phyloP scores from a whole-genome alignment of 2,888 invertebrate species.

The Conops quadrifasciatus region DNA sequence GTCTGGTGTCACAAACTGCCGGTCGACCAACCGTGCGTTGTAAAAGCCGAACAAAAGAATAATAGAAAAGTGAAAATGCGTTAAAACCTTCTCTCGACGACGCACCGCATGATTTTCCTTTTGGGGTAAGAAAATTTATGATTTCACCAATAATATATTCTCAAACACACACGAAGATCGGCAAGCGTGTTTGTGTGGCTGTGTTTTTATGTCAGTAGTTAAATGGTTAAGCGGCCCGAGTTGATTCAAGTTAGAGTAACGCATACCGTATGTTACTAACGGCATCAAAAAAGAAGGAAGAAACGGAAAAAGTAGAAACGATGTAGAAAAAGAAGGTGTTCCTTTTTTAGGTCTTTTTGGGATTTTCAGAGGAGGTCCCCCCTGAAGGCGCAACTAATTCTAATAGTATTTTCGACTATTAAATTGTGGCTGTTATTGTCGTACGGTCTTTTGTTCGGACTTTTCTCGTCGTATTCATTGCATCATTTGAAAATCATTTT shows the following conservation, averaged over 20 bases:
- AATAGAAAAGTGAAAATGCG: background rate
- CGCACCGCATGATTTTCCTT: background rate
- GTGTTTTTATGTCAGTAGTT: background rate
- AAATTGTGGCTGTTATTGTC: too few relatives aligned
- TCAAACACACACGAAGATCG: too few relatives aligned
- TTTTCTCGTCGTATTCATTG: too few relatives aligned
- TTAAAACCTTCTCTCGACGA: too few relatives aligned
- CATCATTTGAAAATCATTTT: too few relatives aligned
- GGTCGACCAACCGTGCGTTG: background rate
- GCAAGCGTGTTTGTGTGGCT: background rate
- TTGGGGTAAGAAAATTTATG: slow-evolving; percentile 16
- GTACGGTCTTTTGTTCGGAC: too few relatives aligned
- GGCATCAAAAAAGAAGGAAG: background rate
- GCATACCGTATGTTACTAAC: background rate
- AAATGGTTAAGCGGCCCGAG: background rate
- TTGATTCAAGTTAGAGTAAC: background rate
- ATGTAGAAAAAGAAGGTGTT: too few relatives aligned
- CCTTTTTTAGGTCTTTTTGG: too few relatives aligned
- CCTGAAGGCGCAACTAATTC: slow-evolving; percentile 16
- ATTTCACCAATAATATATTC: slow-evolving; percentile 13
- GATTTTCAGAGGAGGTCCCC: background rate
- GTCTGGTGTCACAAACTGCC: slow-evolving; percentile 11
- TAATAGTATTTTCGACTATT: slow-evolving; percentile 1
- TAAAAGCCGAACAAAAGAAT: background rate
- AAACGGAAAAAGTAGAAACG: background rate